Evolutionary conservation across 2,797 vertebrate species (phyloP).

Genomic region (Percopsis omiscomaycus): DNA sequence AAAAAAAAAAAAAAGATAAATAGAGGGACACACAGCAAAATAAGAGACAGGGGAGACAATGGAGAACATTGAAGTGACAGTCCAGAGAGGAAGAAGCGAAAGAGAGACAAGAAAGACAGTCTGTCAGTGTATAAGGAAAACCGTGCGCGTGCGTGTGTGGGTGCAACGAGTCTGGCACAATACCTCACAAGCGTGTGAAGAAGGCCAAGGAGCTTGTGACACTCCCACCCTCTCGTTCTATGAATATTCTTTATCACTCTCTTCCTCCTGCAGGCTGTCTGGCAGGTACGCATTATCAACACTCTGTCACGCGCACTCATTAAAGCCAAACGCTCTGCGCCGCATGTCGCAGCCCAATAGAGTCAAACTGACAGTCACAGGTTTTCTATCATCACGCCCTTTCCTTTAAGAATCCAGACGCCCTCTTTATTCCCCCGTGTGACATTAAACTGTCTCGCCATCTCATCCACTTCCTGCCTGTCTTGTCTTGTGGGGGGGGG

Average conservation of each 20-base stretch:
- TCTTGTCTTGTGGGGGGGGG: no score
- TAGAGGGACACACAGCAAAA: no score
- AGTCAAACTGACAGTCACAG: constrained; percentile 34
- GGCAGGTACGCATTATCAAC: constrained; percentile 44
- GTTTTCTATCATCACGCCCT: constrained; percentile 49
- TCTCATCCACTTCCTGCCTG: constrained; percentile 8
- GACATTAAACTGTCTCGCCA: constrained; percentile 28
- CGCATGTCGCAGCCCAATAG: constrained; percentile 29
- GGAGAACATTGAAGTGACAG: no score
- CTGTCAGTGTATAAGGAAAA: no score
- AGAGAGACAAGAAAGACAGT: background rate
- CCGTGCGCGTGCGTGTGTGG: no score
- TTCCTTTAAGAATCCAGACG: constrained; percentile 3
- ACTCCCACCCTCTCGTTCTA: no score
- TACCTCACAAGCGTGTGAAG: no score
- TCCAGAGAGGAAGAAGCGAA: background rate
- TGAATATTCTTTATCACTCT: no score
- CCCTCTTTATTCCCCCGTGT: constrained; percentile 37
- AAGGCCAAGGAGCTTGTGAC: no score
- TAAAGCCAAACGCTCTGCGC: constrained; percentile 32
- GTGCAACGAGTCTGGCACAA: no score
- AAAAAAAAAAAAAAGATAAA: no score
- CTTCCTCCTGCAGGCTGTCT: constrained; percentile 7
- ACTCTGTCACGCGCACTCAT: constrained; percentile 38
- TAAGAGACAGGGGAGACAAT: background rate